These are phyloP conservation scores for Fulica atra DNA, from an alignment of 2,113 vertebrate species.

Conservation along the genomic window DNA sequence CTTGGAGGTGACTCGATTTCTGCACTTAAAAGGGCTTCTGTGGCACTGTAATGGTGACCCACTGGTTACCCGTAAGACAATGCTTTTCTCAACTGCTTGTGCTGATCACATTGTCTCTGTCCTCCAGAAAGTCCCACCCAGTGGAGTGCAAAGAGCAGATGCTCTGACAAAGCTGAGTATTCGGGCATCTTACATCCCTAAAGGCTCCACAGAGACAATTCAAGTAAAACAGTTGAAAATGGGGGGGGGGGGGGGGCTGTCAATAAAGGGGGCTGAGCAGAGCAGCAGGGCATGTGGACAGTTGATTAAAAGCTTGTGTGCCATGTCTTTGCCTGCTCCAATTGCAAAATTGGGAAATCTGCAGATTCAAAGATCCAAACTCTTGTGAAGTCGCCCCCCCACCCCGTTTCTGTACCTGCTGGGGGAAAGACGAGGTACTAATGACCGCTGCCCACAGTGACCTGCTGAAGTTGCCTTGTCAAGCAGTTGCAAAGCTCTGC, in stretches of 20 bases:
- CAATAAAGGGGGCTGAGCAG: not conserved
- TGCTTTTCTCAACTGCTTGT: not conserved
- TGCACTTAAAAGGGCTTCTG: not conserved
- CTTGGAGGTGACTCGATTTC: conserved; percentile 17
- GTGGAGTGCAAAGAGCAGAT: not conserved
- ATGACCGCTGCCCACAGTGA: not conserved
- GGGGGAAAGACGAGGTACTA: not conserved
- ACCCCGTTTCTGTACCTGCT: accelerated
- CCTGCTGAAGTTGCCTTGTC: not conserved
- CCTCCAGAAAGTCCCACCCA: not conserved
- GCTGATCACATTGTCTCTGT: not conserved
- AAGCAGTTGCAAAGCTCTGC: not conserved
- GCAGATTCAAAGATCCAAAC: not conserved
- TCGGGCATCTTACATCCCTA: not conserved
- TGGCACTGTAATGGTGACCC: not conserved
- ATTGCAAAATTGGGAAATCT: not conserved
- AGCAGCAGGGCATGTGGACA: not conserved
- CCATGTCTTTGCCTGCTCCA: not conserved
- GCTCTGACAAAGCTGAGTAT: not conserved
- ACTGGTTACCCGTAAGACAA: not conserved
- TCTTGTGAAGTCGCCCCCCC: not conserved
- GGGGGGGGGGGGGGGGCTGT: not conserved
- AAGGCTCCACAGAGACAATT: not conserved
- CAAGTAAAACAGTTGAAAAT: not conserved
- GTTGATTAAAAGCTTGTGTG: not conserved